Evolutionary conservation across 2,888 invertebrate genomes (phyloP).

Genomic region (Chymomyza procnemis): DNA sequence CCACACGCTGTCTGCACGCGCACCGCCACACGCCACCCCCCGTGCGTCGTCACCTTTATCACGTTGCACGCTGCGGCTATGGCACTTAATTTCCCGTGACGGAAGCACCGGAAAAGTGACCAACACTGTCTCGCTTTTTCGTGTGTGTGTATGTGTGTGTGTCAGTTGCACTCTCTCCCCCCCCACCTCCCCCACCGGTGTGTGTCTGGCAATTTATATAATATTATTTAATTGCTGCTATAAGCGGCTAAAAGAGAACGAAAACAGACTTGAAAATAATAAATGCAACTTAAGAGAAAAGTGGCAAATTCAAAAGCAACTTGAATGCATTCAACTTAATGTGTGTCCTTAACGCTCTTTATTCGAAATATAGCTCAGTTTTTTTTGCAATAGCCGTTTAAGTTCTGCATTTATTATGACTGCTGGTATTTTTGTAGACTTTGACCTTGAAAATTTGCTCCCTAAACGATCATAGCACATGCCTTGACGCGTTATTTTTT

Average conservation of each 20-base stretch:
- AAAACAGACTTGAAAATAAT: neutral
- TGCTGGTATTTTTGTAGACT: no score
- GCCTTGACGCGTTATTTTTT: no score
- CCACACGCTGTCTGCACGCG: neutral
- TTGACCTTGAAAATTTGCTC: no score
- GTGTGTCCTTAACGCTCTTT: no score
- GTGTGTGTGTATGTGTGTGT: neutral
- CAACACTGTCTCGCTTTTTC: neutral
- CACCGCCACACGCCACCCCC: no score
- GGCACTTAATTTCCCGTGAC: constrained; percentile 21
- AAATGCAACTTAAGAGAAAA: neutral
- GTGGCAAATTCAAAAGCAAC: constrained; percentile 6
- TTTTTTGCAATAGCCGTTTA: no score
- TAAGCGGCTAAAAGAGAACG: neutral
- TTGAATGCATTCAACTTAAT: constrained; percentile 4
- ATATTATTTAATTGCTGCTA: constrained; percentile 44
- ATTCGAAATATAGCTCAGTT: no score
- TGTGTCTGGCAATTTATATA: constrained; percentile 30
- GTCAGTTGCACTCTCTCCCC: no score
- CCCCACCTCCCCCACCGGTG: neutral
- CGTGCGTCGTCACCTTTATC: neutral
- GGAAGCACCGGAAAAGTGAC: constrained; percentile 22
- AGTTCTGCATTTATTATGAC: no score
- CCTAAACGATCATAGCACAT: no score
- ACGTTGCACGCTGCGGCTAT: neutral